phyloP scores from a whole-genome alignment of 2,113 vertebrate species.

The Regulus satrapa region DNA sequence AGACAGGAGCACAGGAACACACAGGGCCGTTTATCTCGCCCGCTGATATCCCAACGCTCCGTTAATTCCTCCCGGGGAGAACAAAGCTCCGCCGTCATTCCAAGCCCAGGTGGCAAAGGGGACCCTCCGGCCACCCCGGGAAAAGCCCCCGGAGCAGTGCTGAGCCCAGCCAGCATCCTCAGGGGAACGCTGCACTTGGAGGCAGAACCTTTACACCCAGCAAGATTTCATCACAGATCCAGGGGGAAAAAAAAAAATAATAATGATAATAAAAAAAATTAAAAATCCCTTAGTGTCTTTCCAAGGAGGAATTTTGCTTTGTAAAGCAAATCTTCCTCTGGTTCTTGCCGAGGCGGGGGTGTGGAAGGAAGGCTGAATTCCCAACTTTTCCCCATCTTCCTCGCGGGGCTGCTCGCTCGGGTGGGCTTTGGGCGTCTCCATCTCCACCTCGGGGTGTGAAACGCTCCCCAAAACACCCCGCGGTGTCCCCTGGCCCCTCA shows the following conservation, averaged over 20 bases:
- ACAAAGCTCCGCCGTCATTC: constrained; percentile 33
- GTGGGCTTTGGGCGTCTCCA: background rate
- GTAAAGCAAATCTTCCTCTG: background rate
- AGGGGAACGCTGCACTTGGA: background rate
- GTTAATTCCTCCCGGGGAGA: constrained; percentile 19
- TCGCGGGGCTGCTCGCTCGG: accelerated
- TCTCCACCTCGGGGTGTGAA: accelerated
- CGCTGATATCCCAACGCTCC: background rate
- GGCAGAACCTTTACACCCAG: background rate
- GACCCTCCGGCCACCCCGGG: background rate
- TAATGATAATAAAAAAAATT: too few species aligned
- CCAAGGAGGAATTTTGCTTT: background rate
- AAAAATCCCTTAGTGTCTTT: background rate
- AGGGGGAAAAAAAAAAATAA: accelerated
- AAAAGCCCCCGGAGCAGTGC: background rate
- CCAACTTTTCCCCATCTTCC: constrained; percentile 2
- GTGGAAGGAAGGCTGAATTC: background rate
- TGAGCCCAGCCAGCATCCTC: background rate
- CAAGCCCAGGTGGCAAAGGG: background rate
- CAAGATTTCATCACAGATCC: background rate
- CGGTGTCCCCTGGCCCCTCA: background rate
- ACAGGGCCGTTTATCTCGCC: background rate
- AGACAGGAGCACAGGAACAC: background rate
- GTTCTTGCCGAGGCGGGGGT: background rate
- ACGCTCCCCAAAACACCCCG: background rate